Evolutionary conservation across 2,113 vertebrate species (phyloP), one percentile per base, ranked within the genome.

Genomic region (Aythya baeri): DNA sequence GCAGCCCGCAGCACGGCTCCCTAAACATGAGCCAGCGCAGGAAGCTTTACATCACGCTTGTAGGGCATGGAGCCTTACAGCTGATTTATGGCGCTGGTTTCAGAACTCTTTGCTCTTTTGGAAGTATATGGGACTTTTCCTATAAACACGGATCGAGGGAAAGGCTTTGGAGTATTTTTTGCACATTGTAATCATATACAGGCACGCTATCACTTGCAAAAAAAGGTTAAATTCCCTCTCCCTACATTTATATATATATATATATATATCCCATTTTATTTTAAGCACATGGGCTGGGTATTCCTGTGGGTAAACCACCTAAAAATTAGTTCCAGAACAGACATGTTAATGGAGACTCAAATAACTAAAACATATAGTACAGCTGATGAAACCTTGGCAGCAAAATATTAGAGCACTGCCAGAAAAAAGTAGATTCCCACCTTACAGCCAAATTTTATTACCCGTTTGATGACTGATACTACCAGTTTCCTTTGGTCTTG

Each of bases 291-390:
- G 83, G 67, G 13, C 50, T 87, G 59, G 41, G n/a, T 96, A 86
- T 94, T 96, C 91, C 94, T 93, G 63, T 92, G 93, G 77, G 83
- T 89, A 91, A 95, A 92, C 91, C 92, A 94, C 81, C 91, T 92
- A 93, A 93, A 96, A 91, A 95, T 96, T 83, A 95, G 70, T 93
- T 97, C 94, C 95, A 93, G 91, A 94, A 49, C 86, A 89, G 92
- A 89, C 58, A 82, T 3, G 3, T 94, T 93, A 95, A 96, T 94
- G 77, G 81, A 79, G 70, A 94, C 25, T 95, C 74, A 86, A 90
- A 44, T 91, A 93, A 87, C 73, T 87, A 83, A 89, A 95, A 71
- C 0, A 1, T 73, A 89, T 82, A 91, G 44, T 66, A 91, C 77
- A 91, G 66, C 66, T 93, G 88, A 95, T 87, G 90, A 96, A 95